Evolutionary conservation across 2,888 invertebrate genomes (phyloP).

Genomic region (Nomada ruficornis): DNA sequence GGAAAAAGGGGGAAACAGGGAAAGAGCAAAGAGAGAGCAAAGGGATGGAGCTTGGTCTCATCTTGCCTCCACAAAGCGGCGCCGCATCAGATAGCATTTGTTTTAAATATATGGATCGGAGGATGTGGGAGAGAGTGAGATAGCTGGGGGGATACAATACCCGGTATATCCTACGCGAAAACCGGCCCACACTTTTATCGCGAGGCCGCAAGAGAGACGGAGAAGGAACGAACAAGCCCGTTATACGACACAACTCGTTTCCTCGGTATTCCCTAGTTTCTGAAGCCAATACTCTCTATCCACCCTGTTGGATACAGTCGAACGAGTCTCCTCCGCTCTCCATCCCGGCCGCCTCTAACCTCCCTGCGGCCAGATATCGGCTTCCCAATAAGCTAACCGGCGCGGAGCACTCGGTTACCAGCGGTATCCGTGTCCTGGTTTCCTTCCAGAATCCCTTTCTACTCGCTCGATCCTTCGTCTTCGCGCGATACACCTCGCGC

Average conservation of each 20-base stretch:
- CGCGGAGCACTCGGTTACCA: constrained; percentile 60
- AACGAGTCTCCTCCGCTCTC: constrained; percentile 66
- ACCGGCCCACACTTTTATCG: constrained; percentile 62
- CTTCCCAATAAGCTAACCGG: constrained; percentile 83
- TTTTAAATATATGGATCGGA: constrained; percentile 84
- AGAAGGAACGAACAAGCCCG: constrained; percentile 54
- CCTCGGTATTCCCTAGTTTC: constrained; percentile 75
- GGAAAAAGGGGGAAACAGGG: constrained; percentile 58
- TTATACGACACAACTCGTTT: constrained; percentile 80
- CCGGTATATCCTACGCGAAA: constrained; percentile 74
- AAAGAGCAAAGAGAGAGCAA: constrained; percentile 68
- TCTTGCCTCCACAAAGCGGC: constrained; percentile 81
- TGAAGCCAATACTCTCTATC: constrained; percentile 77
- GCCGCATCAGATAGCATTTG: constrained; percentile 84
- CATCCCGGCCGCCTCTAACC: constrained; percentile 66
- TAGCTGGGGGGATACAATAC: constrained; percentile 76
- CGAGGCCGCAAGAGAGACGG: constrained; percentile 13
- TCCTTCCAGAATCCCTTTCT: constrained; percentile 64
- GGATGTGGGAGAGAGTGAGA: constrained; percentile 58
- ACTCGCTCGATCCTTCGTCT: constrained; percentile 37
- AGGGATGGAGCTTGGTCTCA: constrained; percentile 77
- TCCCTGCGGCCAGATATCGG: constrained; percentile 83
- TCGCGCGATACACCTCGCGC: not conserved
- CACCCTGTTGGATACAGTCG: constrained; percentile 51
- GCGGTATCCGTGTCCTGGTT: constrained; percentile 73